Evolutionary conservation across 2,888 invertebrate species (phyloP).

Genomic region (Pristionchus entomophagus): DNA sequence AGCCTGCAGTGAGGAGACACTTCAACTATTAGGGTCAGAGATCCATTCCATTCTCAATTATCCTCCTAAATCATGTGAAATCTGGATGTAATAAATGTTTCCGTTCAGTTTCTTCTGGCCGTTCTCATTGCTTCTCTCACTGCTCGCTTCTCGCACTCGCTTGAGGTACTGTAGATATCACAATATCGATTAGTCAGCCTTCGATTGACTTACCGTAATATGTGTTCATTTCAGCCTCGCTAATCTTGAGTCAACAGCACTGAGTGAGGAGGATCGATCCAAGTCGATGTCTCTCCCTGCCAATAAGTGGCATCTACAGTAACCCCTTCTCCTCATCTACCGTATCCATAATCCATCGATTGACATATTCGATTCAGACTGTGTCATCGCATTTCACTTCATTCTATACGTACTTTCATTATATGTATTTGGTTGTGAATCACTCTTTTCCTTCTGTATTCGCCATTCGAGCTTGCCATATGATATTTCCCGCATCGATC

Average conservation of each 20-base stretch:
- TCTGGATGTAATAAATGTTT: not conserved
- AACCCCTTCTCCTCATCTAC: not conserved
- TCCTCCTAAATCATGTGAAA: too few relatives aligned
- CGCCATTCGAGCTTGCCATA: constrained; percentile 24
- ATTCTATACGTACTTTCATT: not conserved
- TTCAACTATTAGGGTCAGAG: constrained; percentile 66
- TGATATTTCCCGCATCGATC: not conserved
- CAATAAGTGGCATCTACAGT: constrained; percentile 47
- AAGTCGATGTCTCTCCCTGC: constrained; percentile 30
- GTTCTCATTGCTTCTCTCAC: constrained; percentile 27
- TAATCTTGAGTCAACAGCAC: constrained; percentile 40
- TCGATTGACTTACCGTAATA: constrained; percentile 37
- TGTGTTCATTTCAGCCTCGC: constrained; percentile 36
- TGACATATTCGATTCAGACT: constrained; percentile 31
- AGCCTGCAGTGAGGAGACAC: constrained; percentile 65
- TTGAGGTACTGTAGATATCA: not conserved
- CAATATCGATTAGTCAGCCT: not conserved
- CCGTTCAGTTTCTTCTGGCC: constrained; percentile 21
- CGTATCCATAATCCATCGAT: constrained; percentile 31
- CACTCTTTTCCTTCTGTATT: not conserved
- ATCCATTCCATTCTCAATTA: not conserved
- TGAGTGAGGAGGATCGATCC: constrained; percentile 35
- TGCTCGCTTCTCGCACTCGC: constrained; percentile 29
- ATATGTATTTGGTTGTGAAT: constrained; percentile 26
- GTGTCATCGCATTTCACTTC: constrained; percentile 42